Base-by-base conservation (phyloP, 2,888 invertebrate genomes). In the Stratiomys singularior region DNA sequence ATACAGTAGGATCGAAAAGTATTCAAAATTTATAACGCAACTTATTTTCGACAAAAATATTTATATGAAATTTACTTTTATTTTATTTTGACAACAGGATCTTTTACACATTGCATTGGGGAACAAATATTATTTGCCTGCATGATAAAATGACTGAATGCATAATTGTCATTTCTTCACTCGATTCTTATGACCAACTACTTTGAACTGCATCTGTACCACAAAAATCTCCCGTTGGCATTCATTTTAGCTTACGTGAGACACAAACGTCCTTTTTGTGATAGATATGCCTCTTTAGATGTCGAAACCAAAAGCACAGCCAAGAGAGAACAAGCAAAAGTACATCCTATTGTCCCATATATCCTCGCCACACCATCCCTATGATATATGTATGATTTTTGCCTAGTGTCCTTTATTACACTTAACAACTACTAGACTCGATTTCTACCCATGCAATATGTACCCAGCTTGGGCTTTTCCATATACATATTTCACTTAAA, bases 401-500 rank as follows among this genome's bases (percentile, higher is more conserved):
- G 66, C 18, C 66, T 66, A 37, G 37, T 66, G 66, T 66, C 66
- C 66, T 66, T 66, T 66, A 66, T 66, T 66, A 66, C 37, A 66
- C 66, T 66, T 66, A 66, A 66, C 25, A 37, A 66, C 25, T 18
- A 66, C 37, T 66, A 37, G 37, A 52, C 30, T 9, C 37, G 37
- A 9, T 37, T 37, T 9, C 37, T 66, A 28, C n/a, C 9, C 66
- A 37, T 66, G 66, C 66, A 66, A 66, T 30, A 66, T 66, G 66
- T 66, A 37, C 66, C 66, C 66, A 37, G 27, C 37, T 18, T 37
- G 37, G 3, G 37, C 37, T 37, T 37, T 18, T 66, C 66, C 66
- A 66, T 66, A 66, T 37, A 66, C 66, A 66, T 66, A 66, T 66
- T 66, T 66, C 66, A 66, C 66, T 66, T 30, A 18, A 37, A 60